Conservation (phyloP, 1,140 invertebrate genomes). For the Rhagoletis pomonella region DNA sequence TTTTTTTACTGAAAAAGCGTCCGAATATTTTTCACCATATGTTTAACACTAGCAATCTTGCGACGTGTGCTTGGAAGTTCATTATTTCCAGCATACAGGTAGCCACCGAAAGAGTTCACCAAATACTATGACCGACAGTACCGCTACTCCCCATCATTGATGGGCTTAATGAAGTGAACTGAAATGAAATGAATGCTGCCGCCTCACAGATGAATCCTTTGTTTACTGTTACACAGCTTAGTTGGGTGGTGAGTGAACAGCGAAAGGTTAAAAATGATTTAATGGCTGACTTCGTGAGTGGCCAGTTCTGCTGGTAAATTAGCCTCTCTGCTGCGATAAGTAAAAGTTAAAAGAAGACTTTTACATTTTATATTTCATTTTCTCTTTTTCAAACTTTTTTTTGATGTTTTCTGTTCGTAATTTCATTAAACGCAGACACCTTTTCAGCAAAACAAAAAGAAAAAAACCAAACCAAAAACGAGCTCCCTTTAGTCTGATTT, state of each 20-base stretch:
- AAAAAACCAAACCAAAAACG: background rate
- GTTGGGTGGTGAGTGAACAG: background rate
- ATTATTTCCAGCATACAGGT: too few relatives aligned
- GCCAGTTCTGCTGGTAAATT: background rate
- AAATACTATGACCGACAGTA: too few relatives aligned
- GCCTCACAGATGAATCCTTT: background rate
- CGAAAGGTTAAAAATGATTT: constrained; percentile 22
- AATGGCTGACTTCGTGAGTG: constrained; percentile 1
- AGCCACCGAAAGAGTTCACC: too few relatives aligned
- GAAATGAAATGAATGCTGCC: constrained; percentile 38
- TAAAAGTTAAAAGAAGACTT: background rate
- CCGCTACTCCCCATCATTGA: background rate
- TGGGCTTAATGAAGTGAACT: constrained; percentile 39
- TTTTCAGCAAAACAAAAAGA: background rate
- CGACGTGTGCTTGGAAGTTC: too few relatives aligned
- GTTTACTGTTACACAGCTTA: background rate
- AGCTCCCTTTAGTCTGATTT: background rate
- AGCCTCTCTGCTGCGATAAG: constrained; percentile 4
- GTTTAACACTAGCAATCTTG: too few relatives aligned
- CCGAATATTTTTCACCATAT: too few relatives aligned
- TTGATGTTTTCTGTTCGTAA: background rate
- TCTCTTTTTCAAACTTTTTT: background rate
- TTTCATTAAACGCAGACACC: background rate
- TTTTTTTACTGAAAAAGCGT: too few relatives aligned
- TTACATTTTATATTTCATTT: background rate